Evolutionary conservation across 2,113 vertebrate species (phyloP), one percentile per base, ranked within the genome.

Genomic region (Thymallus thymallus): DNA sequence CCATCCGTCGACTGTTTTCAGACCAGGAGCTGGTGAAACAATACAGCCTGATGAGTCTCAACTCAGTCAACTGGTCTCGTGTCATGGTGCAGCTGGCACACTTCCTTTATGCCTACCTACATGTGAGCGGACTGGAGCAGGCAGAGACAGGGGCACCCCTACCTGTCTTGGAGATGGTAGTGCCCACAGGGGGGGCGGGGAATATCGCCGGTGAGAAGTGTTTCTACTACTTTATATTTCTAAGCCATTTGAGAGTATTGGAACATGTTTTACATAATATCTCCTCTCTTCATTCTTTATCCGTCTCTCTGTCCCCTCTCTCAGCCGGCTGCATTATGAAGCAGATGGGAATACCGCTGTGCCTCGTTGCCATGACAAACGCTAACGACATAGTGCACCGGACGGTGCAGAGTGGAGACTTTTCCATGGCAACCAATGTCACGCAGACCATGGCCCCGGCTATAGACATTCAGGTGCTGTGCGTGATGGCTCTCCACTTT

Each of bases 391-490:
- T 96, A 0, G 71, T 98, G 71, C 95, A 96, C 18, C 91, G 95
- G 74, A 80, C 91, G 0, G 56, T 98, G 60, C 92, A 92, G 75
- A 73, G 20, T 0, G 96, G 96, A 1, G 96, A 98, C 83, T 96
- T 97, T 84, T 97, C 96, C 64, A 84, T 96, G 85, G 91, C 92
- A 0, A 22, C 75, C 13, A 55, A 69, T 0, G 82, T 95, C 79
- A 93, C 85, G 24, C 77, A 91, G 69, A 97, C 96, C 0, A 78
- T 97, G 82, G 96, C 97, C 1, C 93, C 96, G 1, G 96, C 96
- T 23, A 98, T 99, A 87, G 97, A 99, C 88, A 98, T 99, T 69
- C 97, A 98, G 94, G 97, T 97, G 80, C 18, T 24, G 14, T 20
- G 22, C 7, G 13, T 72, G 3, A 9, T 51, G 6, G 20, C n/a